Conservation (phyloP, 2,113 vertebrate genomes). For the Dermatemys mawii region DNA sequence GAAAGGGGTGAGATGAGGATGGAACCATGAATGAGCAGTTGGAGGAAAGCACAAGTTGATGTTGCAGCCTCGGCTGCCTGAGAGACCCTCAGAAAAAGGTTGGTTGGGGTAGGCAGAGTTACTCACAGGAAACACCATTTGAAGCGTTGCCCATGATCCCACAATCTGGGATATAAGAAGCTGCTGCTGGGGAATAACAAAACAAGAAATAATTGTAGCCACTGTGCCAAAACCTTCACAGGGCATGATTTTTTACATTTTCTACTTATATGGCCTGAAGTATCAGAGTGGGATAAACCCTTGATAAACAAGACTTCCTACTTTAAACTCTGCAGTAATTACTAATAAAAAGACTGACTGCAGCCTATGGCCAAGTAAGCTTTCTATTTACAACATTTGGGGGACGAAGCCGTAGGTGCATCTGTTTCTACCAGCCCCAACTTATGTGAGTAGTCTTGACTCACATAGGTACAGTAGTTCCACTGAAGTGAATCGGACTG, state of each 20-base stretch:
- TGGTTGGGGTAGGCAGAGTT: background rate
- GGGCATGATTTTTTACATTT: background rate
- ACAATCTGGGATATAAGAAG: background rate
- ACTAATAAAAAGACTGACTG: background rate
- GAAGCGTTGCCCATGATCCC: background rate
- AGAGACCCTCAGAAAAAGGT: rapidly evolving
- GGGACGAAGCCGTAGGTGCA: background rate
- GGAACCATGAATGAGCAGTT: background rate
- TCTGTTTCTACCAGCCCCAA: background rate
- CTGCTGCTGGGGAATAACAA: background rate
- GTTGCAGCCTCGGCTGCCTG: rapidly evolving
- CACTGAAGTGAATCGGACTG: background rate
- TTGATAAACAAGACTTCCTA: background rate
- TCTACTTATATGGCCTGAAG: background rate
- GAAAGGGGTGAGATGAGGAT: background rate
- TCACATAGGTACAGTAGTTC: background rate
- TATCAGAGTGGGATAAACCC: background rate
- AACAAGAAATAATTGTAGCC: background rate
- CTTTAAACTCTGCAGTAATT: background rate
- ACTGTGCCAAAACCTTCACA: background rate
- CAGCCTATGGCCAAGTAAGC: background rate
- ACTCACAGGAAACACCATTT: background rate
- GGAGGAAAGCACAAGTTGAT: background rate
- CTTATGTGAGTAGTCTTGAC: background rate
- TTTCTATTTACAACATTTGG: background rate